Conservation (phyloP, 2,888 invertebrate genomes). For the Acleris emargana region DNA sequence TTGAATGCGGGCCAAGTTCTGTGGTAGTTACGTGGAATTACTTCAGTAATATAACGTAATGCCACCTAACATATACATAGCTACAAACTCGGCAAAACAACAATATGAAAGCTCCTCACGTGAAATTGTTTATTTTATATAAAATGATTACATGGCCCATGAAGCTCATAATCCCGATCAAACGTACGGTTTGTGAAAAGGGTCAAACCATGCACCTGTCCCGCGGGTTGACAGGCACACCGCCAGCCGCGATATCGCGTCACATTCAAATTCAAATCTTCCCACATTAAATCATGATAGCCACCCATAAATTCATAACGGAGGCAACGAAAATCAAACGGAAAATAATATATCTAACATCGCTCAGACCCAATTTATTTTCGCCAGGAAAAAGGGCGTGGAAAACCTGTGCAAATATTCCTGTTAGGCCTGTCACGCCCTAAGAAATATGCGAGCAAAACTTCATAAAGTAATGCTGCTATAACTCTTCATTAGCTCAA, state of each 20-base stretch:
- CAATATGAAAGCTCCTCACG: too few relatives aligned
- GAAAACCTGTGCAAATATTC: slow-evolving; percentile 28
- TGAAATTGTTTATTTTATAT: too few relatives aligned
- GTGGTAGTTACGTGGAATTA: too few relatives aligned
- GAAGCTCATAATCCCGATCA: slow-evolving; percentile 7
- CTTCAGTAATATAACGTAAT: too few relatives aligned
- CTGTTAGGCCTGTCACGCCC: not conserved
- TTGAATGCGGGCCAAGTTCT: too few relatives aligned
- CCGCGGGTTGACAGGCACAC: not conserved
- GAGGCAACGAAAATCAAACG: slow-evolving; percentile 11
- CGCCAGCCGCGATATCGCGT: slow-evolving; percentile 14
- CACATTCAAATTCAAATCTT: slow-evolving; percentile 24
- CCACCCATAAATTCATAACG: slow-evolving; percentile 16
- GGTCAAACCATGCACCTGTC: slow-evolving; percentile 20
- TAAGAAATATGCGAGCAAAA: slow-evolving; percentile 5
- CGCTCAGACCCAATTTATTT: slow-evolving; percentile 13
- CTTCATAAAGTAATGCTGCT: slow-evolving; percentile 42
- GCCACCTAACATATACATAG: too few relatives aligned
- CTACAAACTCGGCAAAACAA: too few relatives aligned
- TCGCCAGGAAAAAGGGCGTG: slow-evolving; percentile 14
- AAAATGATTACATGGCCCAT: not conserved
- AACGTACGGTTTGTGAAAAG: slow-evolving; percentile 16
- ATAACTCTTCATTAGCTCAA: slow-evolving; percentile 54
- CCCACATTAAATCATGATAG: slow-evolving; percentile 8
- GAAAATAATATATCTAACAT: slow-evolving; percentile 9